Base-by-base conservation (phyloP, 2,113 vertebrate genomes). In the Typhlomys cinereus region DNA sequence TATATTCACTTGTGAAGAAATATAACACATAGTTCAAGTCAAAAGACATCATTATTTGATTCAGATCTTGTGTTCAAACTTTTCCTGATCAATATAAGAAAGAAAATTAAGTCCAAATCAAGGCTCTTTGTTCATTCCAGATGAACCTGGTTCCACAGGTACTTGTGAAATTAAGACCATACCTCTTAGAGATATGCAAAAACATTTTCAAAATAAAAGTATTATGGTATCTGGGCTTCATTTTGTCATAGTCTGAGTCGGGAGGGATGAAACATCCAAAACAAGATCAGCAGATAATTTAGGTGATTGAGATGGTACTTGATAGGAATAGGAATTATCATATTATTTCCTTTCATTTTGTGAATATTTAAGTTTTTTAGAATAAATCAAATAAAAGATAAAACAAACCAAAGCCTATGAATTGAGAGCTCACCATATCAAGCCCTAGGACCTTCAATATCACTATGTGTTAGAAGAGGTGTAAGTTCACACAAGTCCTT, bases 141-240 rank as follows among this genome's bases (percentile, higher is more conserved):
- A 34, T 81, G 1, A 57, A 48, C 70, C 80, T 82, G n/a, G 73
- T 29, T 46, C 13, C 7, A 18, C 1, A 34, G 34, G 50, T 94
- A 64, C 21, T n/a, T 52, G 85, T 61, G 67, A 41, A 93, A 75
- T 3, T 73, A 87, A 85, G 27, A 39, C 1, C 4, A 73, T 81
- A 36, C 13, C 41, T 82, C 57, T 79, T 79, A 92, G 21, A 78
- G 21, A 61, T 71, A 50, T 4, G 18, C 13, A 74, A 8, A 66
- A 88, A 83, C 12, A 80, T 64, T 83, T n/a, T 94, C 31, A 80
- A 84, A 92, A 67, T 54, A 21, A 91, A 89, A 89, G 79, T 70
- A 23, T 89, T 86, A 79, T 7, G 11, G 3, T 29, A 1, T 31
- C 36, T 90, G 41, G 31, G 9, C 27, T 95, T 78, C 48, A 17